These are phyloP conservation scores for Aphidius colemani DNA, from an alignment of 2,888 invertebrate genomes.

Conservation along the genomic window DNA sequence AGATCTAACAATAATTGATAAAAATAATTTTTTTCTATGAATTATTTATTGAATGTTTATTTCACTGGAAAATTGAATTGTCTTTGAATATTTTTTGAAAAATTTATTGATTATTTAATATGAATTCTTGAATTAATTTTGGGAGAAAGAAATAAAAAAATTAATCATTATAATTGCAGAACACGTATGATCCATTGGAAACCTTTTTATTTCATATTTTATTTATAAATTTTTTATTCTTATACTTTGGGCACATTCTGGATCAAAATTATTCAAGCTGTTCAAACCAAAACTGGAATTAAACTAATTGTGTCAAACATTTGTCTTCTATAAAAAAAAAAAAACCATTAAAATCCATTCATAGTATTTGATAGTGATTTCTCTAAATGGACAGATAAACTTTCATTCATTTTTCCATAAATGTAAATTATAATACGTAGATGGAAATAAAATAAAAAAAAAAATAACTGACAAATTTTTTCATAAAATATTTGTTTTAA, in stretches of 20 bases:
- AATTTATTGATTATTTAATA: too few species aligned
- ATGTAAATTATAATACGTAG: too few species aligned
- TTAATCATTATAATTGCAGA: conserved; percentile 22
- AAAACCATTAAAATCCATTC: too few species aligned
- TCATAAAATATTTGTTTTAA: too few species aligned
- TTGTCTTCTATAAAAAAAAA: too few species aligned
- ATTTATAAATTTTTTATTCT: conserved; percentile 7
- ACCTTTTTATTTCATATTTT: conserved; percentile 27
- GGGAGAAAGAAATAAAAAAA: background rate
- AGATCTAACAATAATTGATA: background rate
- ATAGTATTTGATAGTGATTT: too few species aligned
- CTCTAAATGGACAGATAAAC: too few species aligned
- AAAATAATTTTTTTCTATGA: background rate
- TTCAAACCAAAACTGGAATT: conserved; percentile 33
- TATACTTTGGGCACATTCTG: conserved; percentile 13
- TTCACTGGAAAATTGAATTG: background rate
- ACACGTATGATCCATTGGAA: conserved; percentile 41
- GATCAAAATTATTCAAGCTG: conserved; percentile 1
- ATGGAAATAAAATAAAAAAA: too few species aligned
- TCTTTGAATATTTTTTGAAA: background rate
- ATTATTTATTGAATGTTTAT: background rate
- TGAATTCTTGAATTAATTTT: too few species aligned
- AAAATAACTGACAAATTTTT: too few species aligned
- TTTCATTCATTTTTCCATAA: too few species aligned
- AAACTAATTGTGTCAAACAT: background rate